phyloP scores from a whole-genome alignment of 2,113 vertebrate genomes.

The Paramisgurnus dabryanus region DNA sequence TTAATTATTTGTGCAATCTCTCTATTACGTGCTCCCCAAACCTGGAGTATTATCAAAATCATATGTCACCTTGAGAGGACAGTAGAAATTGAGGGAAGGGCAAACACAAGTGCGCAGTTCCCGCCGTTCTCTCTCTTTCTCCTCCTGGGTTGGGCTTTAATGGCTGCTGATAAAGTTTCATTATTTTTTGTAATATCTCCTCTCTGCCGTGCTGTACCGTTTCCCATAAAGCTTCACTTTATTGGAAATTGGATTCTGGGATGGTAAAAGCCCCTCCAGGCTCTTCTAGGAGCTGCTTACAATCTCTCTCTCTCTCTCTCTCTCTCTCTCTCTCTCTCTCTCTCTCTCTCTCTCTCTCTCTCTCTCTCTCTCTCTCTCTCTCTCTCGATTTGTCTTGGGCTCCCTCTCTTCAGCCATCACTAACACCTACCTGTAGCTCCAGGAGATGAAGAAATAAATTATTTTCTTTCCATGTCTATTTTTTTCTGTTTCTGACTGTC shows the following conservation, averaged over 20 bases:
- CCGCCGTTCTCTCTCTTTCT: neutral
- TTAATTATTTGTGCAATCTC: constrained; percentile 57
- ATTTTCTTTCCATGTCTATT: neutral
- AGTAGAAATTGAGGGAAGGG: neutral
- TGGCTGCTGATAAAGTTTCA: constrained; percentile 67
- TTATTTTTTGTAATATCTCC: constrained; percentile 66
- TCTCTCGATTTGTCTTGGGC: constrained; percentile 51
- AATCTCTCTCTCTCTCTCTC: constrained; percentile 33
- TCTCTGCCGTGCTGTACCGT: constrained; percentile 56
- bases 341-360: constrained; percentile 27
- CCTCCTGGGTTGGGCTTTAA: neutral
- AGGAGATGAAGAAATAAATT: constrained; percentile 34
- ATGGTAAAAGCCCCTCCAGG: constrained; percentile 61
- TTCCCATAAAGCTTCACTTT: constrained; percentile 71
- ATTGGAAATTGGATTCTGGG: constrained; percentile 71
- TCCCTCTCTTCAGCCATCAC: constrained; percentile 26
- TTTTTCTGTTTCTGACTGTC: neutral
- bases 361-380: constrained; percentile 33
- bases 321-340: constrained; percentile 34
- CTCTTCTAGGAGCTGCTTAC: constrained; percentile 48
- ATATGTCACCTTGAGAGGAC: constrained; percentile 55
- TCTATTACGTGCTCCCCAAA: constrained; percentile 26
- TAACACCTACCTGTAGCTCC: constrained; percentile 23
- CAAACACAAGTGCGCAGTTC: constrained; percentile 21
- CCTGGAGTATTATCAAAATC: constrained; percentile 62